These are phyloP conservation scores for Lysandra coridon DNA, from an alignment of 2,888 invertebrate species.

Conservation along the genomic window DNA sequence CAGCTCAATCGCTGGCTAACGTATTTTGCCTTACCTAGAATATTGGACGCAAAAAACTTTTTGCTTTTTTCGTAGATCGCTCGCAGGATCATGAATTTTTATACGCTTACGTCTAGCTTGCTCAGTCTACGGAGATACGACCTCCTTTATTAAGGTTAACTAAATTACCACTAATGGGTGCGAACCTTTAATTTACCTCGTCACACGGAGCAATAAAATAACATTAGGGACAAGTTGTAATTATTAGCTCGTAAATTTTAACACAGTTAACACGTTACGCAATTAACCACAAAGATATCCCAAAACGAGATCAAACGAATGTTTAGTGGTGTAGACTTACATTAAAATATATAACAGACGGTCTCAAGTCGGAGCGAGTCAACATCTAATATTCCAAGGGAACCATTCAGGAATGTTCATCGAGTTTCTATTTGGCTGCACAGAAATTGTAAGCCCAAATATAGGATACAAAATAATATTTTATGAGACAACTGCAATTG, in stretches of 20 bases:
- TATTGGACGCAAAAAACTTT: background rate
- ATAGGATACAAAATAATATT: background rate
- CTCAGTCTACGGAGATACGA: conserved; percentile 9
- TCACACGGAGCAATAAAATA: conserved; percentile 21
- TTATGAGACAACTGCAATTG: background rate
- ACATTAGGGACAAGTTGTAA: conserved; percentile 23
- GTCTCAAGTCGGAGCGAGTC: conserved; percentile 34
- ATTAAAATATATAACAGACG: conserved; percentile 41
- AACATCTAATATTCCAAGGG: conserved; percentile 46
- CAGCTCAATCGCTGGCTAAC: background rate
- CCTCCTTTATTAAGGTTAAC: conserved; percentile 70
- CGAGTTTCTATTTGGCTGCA: conserved; percentile 32
- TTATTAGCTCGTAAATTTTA: conserved; percentile 27
- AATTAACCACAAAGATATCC: conserved; percentile 33
- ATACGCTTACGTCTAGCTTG: conserved; percentile 1
- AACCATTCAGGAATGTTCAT: conserved; percentile 51
- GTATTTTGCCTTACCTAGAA: background rate
- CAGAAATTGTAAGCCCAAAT: conserved; percentile 21
- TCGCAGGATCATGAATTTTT: background rate
- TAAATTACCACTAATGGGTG: conserved; percentile 59
- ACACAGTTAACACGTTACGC: conserved; percentile 31
- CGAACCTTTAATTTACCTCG: conserved; percentile 29
- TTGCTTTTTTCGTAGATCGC: background rate
- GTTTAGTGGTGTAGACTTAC: conserved; percentile 36
- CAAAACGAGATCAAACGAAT: conserved; percentile 36